phyloP scores from a whole-genome alignment of 2,888 invertebrate species.

The Tenthredo mesomela region DNA sequence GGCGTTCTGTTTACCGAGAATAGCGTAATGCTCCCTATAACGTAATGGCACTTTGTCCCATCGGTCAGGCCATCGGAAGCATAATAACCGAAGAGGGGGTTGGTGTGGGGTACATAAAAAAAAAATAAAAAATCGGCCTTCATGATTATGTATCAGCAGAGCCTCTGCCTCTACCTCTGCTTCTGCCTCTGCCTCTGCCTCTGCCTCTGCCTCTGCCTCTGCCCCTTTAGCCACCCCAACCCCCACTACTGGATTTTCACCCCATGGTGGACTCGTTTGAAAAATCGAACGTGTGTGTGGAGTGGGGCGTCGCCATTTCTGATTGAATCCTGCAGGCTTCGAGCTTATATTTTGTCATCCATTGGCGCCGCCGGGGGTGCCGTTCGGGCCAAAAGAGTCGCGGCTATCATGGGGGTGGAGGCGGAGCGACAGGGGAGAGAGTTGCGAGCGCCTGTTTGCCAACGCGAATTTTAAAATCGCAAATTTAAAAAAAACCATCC shows the following conservation, averaged over 20 bases:
- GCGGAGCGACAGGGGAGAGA: constrained; percentile 57
- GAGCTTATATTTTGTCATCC: constrained; percentile 75
- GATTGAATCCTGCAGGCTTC: constrained; percentile 75
- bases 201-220: constrained; percentile 37
- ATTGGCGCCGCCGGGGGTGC: constrained; percentile 72
- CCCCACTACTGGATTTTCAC: constrained; percentile 44
- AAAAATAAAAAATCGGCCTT: constrained; percentile 35
- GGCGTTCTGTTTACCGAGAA: not conserved
- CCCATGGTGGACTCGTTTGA: constrained; percentile 58
- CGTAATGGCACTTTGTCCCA: constrained; percentile 35
- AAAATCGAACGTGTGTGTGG: constrained; percentile 62
- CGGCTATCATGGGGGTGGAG: constrained; percentile 57
- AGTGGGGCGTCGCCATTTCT: constrained; percentile 74
- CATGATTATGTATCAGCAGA: constrained; percentile 51
- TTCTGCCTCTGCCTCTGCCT: constrained; percentile 34
- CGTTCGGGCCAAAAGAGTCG: constrained; percentile 69
- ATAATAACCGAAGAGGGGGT: constrained; percentile 28
- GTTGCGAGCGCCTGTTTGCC: constrained; percentile 69
- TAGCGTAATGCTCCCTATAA: constrained; percentile 11
- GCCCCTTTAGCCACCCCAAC: constrained; percentile 40
- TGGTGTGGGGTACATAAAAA: not conserved
- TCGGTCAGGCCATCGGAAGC: constrained; percentile 37
- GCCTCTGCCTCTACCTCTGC: constrained; percentile 38
- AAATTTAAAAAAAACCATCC: constrained; percentile 69
- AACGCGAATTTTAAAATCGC: constrained; percentile 73